A percentile compares a stretch with the other conserved stretches of the same genome.
Evolutionary conservation across 1,140 invertebrate genomes (phyloP).

Genomic region (Trichomalopsis sarcophagae): DNA sequence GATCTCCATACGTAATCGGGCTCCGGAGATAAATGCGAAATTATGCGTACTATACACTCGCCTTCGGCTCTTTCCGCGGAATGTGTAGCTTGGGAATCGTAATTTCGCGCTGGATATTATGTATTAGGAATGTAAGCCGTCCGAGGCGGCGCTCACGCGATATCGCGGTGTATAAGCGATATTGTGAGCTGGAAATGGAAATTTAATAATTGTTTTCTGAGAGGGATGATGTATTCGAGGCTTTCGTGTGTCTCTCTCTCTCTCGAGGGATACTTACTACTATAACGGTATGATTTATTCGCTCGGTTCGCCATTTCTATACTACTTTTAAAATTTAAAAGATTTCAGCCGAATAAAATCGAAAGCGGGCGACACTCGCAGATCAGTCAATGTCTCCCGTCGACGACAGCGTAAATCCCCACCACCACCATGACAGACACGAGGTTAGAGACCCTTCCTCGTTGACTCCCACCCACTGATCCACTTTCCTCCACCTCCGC

Average conservation of each 20-base stretch:
- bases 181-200: conserved; percentile 1
- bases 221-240: no score
- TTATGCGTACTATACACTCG: neutral
- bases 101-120: neutral
- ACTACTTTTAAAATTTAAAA: no score
- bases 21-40: conserved; percentile 11
- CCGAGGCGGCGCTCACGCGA: neutral
- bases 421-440: neutral
- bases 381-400: neutral
- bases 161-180: neutral
- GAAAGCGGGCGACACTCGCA: neutral
- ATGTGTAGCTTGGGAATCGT: neutral
- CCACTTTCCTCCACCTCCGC: neutral
- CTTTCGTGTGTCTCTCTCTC: no score
- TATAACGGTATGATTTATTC: neutral
- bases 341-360: neutral
- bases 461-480: neutral
- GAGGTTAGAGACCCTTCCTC: conserved; percentile 22
- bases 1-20: conserved; percentile 23
- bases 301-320: no score
- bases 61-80: no score
- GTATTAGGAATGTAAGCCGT: neutral
- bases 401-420: no score
- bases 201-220: conserved; percentile 7
- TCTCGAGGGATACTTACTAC: neutral